These are phyloP conservation scores for Ia io DNA, from an alignment of 2,113 vertebrate species.

Conservation along the genomic window DNA sequence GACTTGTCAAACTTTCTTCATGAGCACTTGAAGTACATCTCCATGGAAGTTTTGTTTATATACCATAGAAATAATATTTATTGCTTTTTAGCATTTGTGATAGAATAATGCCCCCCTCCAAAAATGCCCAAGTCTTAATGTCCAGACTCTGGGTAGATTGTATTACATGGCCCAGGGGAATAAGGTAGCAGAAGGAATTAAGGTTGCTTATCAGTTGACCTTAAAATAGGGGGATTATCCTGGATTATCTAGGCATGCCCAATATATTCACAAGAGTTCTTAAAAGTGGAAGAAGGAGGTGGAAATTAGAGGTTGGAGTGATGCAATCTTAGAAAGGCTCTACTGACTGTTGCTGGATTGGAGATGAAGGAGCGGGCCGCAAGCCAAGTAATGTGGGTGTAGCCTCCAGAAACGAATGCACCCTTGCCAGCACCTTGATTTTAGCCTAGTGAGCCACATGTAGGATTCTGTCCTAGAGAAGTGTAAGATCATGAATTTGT, in stretches of 20 bases:
- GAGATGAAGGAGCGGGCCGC: background rate
- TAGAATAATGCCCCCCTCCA: background rate
- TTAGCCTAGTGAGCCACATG: background rate
- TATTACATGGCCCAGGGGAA: background rate
- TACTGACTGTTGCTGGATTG: background rate
- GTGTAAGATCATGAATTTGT: background rate
- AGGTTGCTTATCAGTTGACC: background rate
- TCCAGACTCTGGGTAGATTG: background rate
- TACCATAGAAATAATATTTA: background rate
- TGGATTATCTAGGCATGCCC: background rate
- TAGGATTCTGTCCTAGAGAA: background rate
- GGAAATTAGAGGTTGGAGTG: background rate
- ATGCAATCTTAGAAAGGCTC: background rate
- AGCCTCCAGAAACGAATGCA: background rate
- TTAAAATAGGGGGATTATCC: background rate
- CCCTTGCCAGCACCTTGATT: background rate
- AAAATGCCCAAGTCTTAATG: background rate
- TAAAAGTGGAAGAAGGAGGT: background rate
- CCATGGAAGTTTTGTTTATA: background rate
- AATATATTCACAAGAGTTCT: background rate
- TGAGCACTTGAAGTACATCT: background rate
- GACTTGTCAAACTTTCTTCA: background rate
- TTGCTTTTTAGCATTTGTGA: background rate
- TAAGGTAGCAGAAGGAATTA: background rate
- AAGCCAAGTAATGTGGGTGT: background rate